Evolutionary conservation across 2,113 vertebrate genomes (phyloP).

Genomic region (Pluvianellus socialis): DNA sequence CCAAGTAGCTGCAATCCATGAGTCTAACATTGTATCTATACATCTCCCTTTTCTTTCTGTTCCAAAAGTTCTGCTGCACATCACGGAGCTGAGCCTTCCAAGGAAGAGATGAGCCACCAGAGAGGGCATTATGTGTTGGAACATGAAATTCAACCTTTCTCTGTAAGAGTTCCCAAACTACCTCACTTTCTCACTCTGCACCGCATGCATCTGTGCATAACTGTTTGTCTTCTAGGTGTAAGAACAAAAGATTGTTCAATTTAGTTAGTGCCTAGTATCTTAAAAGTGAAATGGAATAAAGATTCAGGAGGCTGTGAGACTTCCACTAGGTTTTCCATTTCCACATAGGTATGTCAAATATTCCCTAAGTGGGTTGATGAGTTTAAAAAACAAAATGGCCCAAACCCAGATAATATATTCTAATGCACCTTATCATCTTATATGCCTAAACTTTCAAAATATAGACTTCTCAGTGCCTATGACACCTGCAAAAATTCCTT

Average conservation of each 20-base stretch:
- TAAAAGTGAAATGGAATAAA: neutral
- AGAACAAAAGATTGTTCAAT: conserved; percentile 3
- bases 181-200: neutral
- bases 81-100: neutral
- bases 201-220: neutral
- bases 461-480: neutral
- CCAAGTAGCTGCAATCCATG: neutral
- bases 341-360: neutral
- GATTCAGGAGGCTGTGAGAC: neutral
- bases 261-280: conserved; percentile 15
- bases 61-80: neutral
- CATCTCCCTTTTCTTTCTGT: neutral
- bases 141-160: neutral
- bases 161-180: neutral
- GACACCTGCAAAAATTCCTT: neutral
- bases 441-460: neutral
- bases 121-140: neutral
- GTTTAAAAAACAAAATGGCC: neutral
- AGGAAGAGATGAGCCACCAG: neutral
- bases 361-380: neutral
- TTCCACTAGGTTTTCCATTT: neutral
- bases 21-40: neutral
- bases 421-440: neutral
- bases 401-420: neutral
- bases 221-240: conserved; percentile 13